Evolutionary conservation across 2,888 invertebrate genomes (phyloP).

Genomic region (Cyaniris semiargus): DNA sequence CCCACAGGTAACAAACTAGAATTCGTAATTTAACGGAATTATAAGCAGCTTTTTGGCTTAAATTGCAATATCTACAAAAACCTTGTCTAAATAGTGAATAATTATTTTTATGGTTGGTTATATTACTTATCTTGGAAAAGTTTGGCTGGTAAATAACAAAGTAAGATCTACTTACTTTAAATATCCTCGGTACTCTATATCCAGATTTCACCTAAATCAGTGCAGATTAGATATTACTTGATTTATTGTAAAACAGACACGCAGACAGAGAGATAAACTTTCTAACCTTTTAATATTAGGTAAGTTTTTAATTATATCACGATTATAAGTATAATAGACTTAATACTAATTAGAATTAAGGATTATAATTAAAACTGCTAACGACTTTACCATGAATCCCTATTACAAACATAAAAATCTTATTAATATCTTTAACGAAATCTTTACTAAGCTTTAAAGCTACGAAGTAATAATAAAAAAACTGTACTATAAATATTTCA

Average conservation of each 20-base stretch:
- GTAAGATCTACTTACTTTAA: no score
- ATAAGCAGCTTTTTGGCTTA: no score
- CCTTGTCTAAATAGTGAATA: background rate
- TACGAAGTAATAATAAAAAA: background rate
- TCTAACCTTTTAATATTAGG: no score
- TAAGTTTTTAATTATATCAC: no score
- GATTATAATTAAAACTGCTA: background rate
- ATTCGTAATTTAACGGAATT: background rate
- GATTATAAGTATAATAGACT: no score
- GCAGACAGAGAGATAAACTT: background rate
- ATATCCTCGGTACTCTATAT: no score
- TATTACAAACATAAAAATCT: background rate
- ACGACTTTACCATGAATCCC: background rate
- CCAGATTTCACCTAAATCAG: background rate
- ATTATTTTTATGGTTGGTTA: background rate
- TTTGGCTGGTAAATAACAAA: no score
- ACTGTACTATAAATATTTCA: background rate
- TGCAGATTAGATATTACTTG: no score
- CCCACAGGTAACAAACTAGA: background rate
- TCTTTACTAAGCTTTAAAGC: background rate
- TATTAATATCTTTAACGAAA: background rate
- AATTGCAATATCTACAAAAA: background rate
- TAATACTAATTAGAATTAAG: background rate
- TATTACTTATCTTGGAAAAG: background rate
- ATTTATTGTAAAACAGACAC: background rate